Evolutionary conservation across 2,113 vertebrate species (phyloP), one percentile per base, ranked within the genome.

Genomic region (Melanotaenia duboulayi): DNA sequence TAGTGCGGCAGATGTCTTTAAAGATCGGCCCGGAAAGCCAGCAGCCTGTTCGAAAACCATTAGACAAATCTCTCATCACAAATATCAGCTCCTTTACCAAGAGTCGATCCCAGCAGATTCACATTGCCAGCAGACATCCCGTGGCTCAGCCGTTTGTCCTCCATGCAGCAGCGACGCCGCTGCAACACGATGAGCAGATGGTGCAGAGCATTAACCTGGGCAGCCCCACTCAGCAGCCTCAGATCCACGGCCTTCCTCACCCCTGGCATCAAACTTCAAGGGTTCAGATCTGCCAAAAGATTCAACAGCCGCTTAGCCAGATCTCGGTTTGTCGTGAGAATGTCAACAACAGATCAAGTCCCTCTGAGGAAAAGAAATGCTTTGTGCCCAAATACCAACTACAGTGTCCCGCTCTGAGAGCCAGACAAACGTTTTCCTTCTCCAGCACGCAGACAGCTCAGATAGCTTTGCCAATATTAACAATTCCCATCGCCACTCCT

Each of bases 371-470:
- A 55, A 90, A 82, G 28, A 91, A 88, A 69, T 74, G 66, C 59
- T 96, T 96, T 90, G 94, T 96, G 89, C 98, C 98, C 1, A 98
- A 98, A 89, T 99, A 99, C 83, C 97, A 99, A 4, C 88, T 99
- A 54, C 94, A 95, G 51, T 94, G 95, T 92, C 92, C 94, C 39
- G 84, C 92, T 10, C 69, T 93, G 7, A 92, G 94, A 82, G 49
- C 94, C 52, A 91, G 91, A 83, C 95, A 95, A 78, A 88, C 94
- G 9, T 95, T 94, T 71, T 74, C 89, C 19, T 92, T 93, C 68
- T 83, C 94, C 83, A 86, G 90, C 58, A 89, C 92, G 72, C 89
- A 93, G 60, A 83, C 87, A 24, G 84, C 89, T 86, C 94, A 89
- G 81, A 86, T 83, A 39, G 82, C 92, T 60, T 79, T 93, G 79